Conservation (phyloP, 2,888 invertebrate species). For the Lottia gigantea region DNA sequence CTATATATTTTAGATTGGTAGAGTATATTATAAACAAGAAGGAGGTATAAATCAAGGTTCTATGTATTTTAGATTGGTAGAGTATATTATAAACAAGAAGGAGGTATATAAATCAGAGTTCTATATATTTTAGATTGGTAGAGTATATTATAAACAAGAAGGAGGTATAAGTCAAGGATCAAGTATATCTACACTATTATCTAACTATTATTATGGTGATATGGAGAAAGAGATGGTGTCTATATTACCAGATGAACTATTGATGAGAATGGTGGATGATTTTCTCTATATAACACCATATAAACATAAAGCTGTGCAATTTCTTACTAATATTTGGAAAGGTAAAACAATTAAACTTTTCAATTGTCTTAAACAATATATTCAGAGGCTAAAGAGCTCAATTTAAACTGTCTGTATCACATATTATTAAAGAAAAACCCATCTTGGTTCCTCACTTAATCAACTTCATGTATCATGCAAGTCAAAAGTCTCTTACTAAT, state of each 20-base stretch:
- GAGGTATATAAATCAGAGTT: slow-evolving; percentile 47
- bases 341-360: slow-evolving; percentile 31
- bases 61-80: slow-evolving; percentile 42
- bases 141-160: slow-evolving; percentile 44
- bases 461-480: too few relatives aligned
- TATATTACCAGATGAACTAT: slow-evolving; percentile 39
- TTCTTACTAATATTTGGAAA: slow-evolving; percentile 44
- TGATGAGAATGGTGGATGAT: slow-evolving; percentile 63
- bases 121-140: slow-evolving; percentile 41
- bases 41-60: slow-evolving; percentile 64
- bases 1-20: slow-evolving; percentile 58
- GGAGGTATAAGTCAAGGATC: slow-evolving; percentile 64
- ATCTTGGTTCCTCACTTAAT: too few relatives aligned
- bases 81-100: slow-evolving; percentile 43
- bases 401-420: too few relatives aligned
- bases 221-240: slow-evolving; percentile 49
- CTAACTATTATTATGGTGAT: slow-evolving; percentile 60
- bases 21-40: slow-evolving; percentile 44
- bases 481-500: too few relatives aligned
- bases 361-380: too few relatives aligned
- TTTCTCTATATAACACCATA: slow-evolving; percentile 59
- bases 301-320: slow-evolving; percentile 43
- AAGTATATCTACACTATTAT: slow-evolving; percentile 58
- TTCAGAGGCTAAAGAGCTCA: too few relatives aligned
- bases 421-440: too few relatives aligned